phyloP scores from a whole-genome alignment of 2,888 invertebrate species.

The Smittia sp. region DNA sequence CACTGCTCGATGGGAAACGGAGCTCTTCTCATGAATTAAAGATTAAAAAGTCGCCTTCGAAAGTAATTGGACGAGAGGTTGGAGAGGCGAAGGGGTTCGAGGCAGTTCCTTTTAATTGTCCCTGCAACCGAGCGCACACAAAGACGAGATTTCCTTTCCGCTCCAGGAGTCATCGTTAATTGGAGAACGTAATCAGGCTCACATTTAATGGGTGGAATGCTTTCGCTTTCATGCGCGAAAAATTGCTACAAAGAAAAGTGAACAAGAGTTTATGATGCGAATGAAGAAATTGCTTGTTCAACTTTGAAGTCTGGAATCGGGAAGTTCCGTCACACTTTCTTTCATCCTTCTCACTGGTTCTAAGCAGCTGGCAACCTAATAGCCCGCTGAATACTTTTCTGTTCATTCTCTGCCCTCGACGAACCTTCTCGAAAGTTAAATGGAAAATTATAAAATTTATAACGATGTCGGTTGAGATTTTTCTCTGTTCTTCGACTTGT shows the following conservation, averaged over 20 bases:
- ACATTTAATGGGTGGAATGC: slow-evolving; percentile 34
- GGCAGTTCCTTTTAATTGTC: slow-evolving; percentile 18
- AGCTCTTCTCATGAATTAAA: slow-evolving; percentile 7
- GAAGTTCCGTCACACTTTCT: too few species aligned
- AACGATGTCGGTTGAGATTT: slow-evolving; percentile 24
- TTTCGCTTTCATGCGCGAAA: neutral
- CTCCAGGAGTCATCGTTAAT: slow-evolving; percentile 27
- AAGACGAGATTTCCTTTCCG: slow-evolving; percentile 19
- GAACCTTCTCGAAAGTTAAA: slow-evolving; percentile 29
- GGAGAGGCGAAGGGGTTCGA: neutral
- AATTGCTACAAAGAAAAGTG: neutral
- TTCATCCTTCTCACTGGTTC: too few species aligned
- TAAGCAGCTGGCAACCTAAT: too few species aligned
- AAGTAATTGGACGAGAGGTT: neutral
- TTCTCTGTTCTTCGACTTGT: slow-evolving; percentile 24
- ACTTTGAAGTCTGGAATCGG: slow-evolving; percentile 1
- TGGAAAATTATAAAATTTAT: slow-evolving; percentile 33
- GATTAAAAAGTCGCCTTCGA: slow-evolving; percentile 11
- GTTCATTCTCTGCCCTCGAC: neutral
- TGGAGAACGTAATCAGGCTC: slow-evolving; percentile 31
- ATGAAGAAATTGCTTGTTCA: slow-evolving; percentile 35
- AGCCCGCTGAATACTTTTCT: neutral
- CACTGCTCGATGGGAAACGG: neutral
- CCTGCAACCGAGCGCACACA: neutral
- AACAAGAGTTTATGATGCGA: slow-evolving; percentile 20